Base-by-base conservation (phyloP, 2,113 vertebrate species). In the Lutjanus erythropterus region DNA sequence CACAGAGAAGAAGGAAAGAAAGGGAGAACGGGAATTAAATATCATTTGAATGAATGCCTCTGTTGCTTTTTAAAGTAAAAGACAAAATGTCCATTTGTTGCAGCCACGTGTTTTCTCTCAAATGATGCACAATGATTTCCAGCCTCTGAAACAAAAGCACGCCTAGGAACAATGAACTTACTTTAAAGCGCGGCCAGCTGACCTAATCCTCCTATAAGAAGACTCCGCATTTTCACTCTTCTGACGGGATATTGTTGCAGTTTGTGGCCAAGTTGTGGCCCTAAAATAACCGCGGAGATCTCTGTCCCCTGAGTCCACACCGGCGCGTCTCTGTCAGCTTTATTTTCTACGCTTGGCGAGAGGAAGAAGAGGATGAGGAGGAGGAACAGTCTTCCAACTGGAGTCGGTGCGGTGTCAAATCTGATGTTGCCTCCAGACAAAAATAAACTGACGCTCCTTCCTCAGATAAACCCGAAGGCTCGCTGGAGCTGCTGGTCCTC, bases 131-230 rank as follows among this genome's bases (percentile, higher is more conserved):
- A 39, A 42, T 2, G n/a, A 6, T n/a, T 60, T 16, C 18, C n/a
- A 39, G 11, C 9, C 2, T 39, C 7, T 60, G 29, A 60, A 75
- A 65, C 42, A 68, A 60, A 71, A 29, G 31, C 59, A 53, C 62
- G 29, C 27, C 5, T 3, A 37, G 42, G 10, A 73, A 69, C 19
- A 44, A 29, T 6, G 47, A 62, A 93, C 94, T 94, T 89, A 94
- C 94, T 92, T 92, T 66, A 85, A 79, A 58, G 67, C 47, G 78
- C 49, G 60, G 10, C 42, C 58, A 53, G 56, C 67, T 90, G 53
- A 60, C 58, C 23, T 47, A 75, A 60, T 64, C 65, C 62, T 56
- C 72, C 55, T 53, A 59, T 29, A 75, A 50, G 50, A 59, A 74
- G 61, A 52, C 64, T 81, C 47, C 41, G 73, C 83, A 49, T 73